phyloP scores from a whole-genome alignment of 2,888 invertebrate species.

The Fissipunctia ypsillon region DNA sequence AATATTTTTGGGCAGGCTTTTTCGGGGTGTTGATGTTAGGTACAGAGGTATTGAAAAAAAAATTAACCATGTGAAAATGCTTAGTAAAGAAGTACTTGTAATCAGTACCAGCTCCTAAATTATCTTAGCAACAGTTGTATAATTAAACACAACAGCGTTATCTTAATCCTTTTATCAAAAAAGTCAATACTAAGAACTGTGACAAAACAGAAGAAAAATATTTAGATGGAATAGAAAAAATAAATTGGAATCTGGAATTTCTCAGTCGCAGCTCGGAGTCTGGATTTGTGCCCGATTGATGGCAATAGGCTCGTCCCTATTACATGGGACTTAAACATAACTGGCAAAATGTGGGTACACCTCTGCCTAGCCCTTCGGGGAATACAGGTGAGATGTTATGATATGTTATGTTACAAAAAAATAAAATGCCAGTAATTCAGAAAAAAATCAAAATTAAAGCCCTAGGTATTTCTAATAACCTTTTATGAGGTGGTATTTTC shows the following conservation, averaged over 20 bases:
- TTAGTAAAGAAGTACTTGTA: background rate
- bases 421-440: background rate
- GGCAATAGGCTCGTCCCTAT: background rate
- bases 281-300: background rate
- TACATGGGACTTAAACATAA: background rate
- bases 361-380: background rate
- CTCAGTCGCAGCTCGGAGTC: background rate
- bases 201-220: constrained; percentile 5
- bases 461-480: constrained; percentile 21
- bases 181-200: constrained; percentile 16
- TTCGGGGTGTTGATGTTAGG: background rate
- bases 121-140: constrained; percentile 30
- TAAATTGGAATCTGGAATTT: background rate
- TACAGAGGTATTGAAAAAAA: background rate
- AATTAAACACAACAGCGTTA: constrained; percentile 33
- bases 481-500: constrained; percentile 24
- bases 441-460: constrained; percentile 14
- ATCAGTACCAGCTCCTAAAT: constrained; percentile 3
- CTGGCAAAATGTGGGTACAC: background rate
- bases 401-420: background rate
- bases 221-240: constrained; percentile 4
- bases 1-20: background rate
- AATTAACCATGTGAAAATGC: background rate
- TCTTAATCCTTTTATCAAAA: constrained; percentile 37
- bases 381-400: background rate